Percentiles rank a stretch among this genome's conserved stretches.
Conservation (phyloP, 2,797 vertebrate species). For the Oreonectes daqikongensis region DNA sequence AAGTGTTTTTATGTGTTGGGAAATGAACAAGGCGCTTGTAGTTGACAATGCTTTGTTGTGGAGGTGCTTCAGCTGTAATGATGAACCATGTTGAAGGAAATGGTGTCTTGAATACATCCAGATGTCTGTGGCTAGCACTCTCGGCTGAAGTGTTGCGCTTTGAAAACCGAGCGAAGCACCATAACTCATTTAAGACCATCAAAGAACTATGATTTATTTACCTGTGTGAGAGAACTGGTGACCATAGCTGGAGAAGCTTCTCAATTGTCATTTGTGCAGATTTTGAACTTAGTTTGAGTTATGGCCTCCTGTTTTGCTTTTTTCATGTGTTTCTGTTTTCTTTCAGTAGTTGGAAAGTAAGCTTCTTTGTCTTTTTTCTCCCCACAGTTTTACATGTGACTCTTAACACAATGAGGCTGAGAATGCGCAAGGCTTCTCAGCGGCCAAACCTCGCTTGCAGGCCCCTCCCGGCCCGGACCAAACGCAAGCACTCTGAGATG, state of each 20-base stretch:
- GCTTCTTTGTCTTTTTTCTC: slow-evolving; percentile 20
- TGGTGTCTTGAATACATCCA: slow-evolving; percentile 78
- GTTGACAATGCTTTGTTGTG: slow-evolving; percentile 41
- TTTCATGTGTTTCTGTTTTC: slow-evolving; percentile 15
- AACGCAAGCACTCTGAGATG: slow-evolving; percentile 91
- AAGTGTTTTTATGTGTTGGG: neutral
- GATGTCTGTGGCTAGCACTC: slow-evolving; percentile 70
- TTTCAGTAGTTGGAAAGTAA: neutral
- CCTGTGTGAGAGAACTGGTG: neutral
- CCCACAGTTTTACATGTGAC: slow-evolving; percentile 90
- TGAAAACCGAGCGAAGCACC: neutral
- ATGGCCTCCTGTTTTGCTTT: slow-evolving; percentile 1
- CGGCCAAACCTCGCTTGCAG: slow-evolving; percentile 83
- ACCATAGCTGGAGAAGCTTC: neutral
- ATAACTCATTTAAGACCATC: slow-evolving; percentile 37
- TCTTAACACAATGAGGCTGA: slow-evolving; percentile 95
- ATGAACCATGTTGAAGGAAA: slow-evolving; percentile 74
- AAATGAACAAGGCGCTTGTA: slow-evolving; percentile 8
- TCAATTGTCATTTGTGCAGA: slow-evolving; percentile 1
- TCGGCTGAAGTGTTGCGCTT: slow-evolving; percentile 38
- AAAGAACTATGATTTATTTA: slow-evolving; percentile 31
- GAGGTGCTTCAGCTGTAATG: slow-evolving; percentile 69
- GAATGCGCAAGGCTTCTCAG: slow-evolving; percentile 97
- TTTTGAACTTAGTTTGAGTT: neutral
- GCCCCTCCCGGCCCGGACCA: slow-evolving; percentile 83